phyloP scores from a whole-genome alignment of 1,140 invertebrate genomes.

The Cydia pomonella region DNA sequence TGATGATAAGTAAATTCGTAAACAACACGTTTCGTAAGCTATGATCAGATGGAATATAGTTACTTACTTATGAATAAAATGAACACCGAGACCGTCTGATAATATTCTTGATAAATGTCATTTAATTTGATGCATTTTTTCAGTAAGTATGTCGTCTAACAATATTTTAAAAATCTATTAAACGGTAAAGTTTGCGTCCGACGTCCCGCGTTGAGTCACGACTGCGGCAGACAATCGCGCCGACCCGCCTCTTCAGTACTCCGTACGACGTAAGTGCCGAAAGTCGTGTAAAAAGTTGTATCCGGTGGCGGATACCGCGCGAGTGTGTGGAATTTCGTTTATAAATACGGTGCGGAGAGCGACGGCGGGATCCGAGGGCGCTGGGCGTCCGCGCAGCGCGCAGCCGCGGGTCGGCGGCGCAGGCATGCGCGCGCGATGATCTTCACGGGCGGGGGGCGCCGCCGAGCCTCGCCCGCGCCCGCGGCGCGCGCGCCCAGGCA shows the following conservation, averaged over 20 bases:
- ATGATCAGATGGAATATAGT: constrained; percentile 37
- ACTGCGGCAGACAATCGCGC: constrained; percentile 62
- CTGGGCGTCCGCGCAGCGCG: constrained; percentile 37
- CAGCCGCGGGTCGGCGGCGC: constrained; percentile 42
- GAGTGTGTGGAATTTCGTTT: constrained; percentile 69
- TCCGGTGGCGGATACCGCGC: constrained; percentile 67
- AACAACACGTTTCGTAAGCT: constrained; percentile 28
- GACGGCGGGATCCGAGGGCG: constrained; percentile 34
- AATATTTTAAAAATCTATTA: constrained; percentile 61
- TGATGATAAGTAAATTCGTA: background rate
- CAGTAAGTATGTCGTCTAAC: constrained; percentile 46
- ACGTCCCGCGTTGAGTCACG: constrained; percentile 60
- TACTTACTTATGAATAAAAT: constrained; percentile 37
- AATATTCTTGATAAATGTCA: constrained; percentile 52
- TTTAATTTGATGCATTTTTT: constrained; percentile 46
- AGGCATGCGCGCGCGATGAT: constrained; percentile 64
- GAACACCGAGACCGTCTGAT: constrained; percentile 43
- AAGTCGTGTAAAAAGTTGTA: constrained; percentile 80
- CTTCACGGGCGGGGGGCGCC: constrained; percentile 73
- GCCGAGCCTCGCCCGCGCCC: constrained; percentile 56
- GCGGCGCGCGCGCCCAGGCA: constrained; percentile 50
- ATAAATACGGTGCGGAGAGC: constrained; percentile 67
- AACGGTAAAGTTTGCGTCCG: constrained; percentile 46
- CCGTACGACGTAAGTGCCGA: constrained; percentile 76
- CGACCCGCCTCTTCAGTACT: constrained; percentile 68